Evolutionary conservation across 1,140 invertebrate species (phyloP), one percentile per base, ranked within the genome.

Genomic region (Lepidurus couesii): DNA sequence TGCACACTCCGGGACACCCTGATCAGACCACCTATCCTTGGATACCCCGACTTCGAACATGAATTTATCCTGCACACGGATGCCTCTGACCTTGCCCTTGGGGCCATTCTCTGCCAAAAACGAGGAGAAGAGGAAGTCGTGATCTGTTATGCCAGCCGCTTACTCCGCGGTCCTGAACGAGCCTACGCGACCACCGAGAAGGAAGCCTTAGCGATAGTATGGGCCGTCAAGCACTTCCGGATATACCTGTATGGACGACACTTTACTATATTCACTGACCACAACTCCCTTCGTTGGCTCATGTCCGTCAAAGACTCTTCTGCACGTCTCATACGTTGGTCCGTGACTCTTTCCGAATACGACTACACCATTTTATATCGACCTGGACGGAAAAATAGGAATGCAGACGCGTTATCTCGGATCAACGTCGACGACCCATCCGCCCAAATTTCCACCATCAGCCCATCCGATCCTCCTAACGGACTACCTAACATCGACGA

Each of bases 71-170:
- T 76, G 42, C 13, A 74, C 65, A 78, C 76, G 81, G 4, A 44
- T 78, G 4, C 76, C 83, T 24, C 43, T 73, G n/a, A 81, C 83
- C 75, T 83, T 81, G n/a, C 81, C 81, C 44, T 82, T 80, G 47
- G 77, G 43, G 77, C 76, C 74, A 78, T 81, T 73, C 53, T 86
- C 81, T 75, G 78, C 44, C 77, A 84, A 83, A 81, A 78, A 80
- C 84, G 81, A 79, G 82, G 82, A 26, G 74, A 78, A 1, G 47
- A 42, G 80, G 84, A 79, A 79, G 81, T 80, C 13, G 84, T 85
- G 0, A 83, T 88, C 5, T 85, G 85, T 21, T 88, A 87, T 80
- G 84, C 85, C 2, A 84, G 84, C 26, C 76, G 85, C 11, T 76
- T 81, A 7, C 75, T 88, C 5, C 77, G 42, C 42, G 45, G 79